A percentile compares a stretch with the other conserved stretches of the same genome.
Conservation (phyloP, 2,113 vertebrate species). For the Dipodomys spectabilis region DNA sequence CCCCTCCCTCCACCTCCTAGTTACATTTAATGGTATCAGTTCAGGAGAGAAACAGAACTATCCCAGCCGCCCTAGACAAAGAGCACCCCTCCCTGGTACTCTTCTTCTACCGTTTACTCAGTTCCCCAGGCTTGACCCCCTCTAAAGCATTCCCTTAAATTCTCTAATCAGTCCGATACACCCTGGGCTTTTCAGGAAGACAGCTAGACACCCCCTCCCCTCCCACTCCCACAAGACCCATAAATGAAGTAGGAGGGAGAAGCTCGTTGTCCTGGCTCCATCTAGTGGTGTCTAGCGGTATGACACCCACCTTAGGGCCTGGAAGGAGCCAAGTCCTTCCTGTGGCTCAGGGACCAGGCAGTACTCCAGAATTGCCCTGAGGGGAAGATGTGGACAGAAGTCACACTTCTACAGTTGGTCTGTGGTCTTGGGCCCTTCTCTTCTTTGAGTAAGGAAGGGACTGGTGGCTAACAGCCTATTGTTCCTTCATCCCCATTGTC, state of each 20-base stretch:
- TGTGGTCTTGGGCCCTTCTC: not conserved
- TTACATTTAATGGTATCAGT: slow-evolving; percentile 68
- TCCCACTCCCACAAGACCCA: not conserved
- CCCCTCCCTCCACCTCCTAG: not conserved
- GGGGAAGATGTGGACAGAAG: not conserved
- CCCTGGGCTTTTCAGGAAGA: not conserved
- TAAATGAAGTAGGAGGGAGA: not conserved
- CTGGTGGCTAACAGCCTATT: not conserved
- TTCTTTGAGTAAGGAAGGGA: not conserved
- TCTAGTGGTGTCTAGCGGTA: not conserved
- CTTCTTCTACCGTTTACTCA: not conserved
- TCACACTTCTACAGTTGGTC: accelerated
- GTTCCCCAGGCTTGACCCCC: not conserved
- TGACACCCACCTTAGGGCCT: not conserved
- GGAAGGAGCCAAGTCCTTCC: accelerated
- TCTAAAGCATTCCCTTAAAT: not conserved
- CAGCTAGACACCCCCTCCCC: not conserved
- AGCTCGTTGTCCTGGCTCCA: not conserved
- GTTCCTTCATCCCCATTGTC: not conserved
- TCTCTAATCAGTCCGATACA: not conserved
- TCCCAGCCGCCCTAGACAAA: not conserved
- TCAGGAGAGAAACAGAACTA: slow-evolving; percentile 68
- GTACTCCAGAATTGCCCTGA: not conserved
- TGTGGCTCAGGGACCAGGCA: accelerated
- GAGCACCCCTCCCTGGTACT: not conserved